Evolutionary conservation across 1,140 invertebrate species (phyloP).

Genomic region (Limonius californicus): DNA sequence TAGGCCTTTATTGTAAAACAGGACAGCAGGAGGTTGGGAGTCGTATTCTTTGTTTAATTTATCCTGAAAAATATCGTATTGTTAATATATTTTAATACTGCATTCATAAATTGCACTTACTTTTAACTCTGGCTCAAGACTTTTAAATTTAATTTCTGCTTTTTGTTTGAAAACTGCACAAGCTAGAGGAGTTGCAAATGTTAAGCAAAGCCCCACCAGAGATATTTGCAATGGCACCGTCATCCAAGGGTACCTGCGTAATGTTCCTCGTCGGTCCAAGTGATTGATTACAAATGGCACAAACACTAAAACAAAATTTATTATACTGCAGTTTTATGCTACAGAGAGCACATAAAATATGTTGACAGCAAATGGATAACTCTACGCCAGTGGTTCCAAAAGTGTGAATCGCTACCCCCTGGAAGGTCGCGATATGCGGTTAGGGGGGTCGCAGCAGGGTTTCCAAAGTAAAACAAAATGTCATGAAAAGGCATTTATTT

Average conservation of each 20-base stretch:
- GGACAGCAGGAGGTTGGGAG: constrained; percentile 32
- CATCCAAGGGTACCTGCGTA: constrained; percentile 54
- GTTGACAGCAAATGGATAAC: background rate
- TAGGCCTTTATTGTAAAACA: constrained; percentile 61
- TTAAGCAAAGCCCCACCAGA: constrained; percentile 69
- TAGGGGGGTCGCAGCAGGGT: too few species aligned
- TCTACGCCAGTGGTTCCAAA: too few species aligned
- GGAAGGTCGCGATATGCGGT: too few species aligned
- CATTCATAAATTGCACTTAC: constrained; percentile 33
- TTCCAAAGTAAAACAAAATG: too few species aligned
- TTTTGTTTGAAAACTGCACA: constrained; percentile 78
- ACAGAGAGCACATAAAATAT: constrained; percentile 1
- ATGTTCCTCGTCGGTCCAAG: constrained; percentile 57
- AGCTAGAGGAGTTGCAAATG: constrained; percentile 78
- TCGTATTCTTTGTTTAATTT: constrained; percentile 48
- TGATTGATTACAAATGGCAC: constrained; percentile 67
- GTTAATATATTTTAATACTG: too few species aligned
- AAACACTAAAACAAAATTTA: constrained; percentile 51
- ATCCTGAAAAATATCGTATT: constrained; percentile 42
- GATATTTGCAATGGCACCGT: constrained; percentile 61
- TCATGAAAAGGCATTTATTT: too few species aligned
- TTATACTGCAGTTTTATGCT: background rate
- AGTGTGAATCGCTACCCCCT: too few species aligned
- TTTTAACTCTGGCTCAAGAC: constrained; percentile 57
- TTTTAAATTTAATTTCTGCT: constrained; percentile 55